Evolutionary conservation across 1,140 invertebrate species (phyloP).

Genomic region (Notospermus geniculatus): DNA sequence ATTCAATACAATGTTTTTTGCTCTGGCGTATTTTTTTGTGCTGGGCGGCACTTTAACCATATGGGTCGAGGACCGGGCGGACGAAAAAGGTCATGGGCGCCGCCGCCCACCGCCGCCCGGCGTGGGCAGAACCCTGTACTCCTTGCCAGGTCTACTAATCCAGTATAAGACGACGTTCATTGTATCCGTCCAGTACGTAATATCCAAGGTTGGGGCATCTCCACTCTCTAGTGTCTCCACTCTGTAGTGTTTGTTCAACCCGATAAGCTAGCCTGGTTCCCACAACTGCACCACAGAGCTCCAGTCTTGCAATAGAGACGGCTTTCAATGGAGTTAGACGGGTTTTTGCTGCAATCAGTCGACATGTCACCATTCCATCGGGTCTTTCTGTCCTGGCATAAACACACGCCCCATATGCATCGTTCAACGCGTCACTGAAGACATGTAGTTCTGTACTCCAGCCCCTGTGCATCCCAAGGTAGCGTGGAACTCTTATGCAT

Average conservation of each 20-base stretch:
- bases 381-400: neutral
- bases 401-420: constrained; percentile 2
- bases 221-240: neutral
- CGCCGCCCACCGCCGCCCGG: too few relatives aligned
- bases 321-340: neutral
- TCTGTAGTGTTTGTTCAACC: neutral
- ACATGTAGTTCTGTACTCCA: neutral
- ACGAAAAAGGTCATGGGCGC: too few relatives aligned
- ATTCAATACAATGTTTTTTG: too few relatives aligned
- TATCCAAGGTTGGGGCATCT: neutral
- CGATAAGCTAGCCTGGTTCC: neutral
- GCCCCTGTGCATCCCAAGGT: neutral
- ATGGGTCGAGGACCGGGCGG: too few relatives aligned
- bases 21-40: too few relatives aligned
- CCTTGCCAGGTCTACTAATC: neutral
- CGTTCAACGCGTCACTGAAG: constrained; percentile 3
- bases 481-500: neutral
- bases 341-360: constrained; percentile 3
- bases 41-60: too few relatives aligned
- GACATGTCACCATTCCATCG: neutral
- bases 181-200: constrained; percentile 1
- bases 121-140: too few relatives aligned
- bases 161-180: neutral
- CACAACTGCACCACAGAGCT: neutral
- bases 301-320: constrained; percentile 1